Evolutionary conservation across 2,113 vertebrate species (phyloP), one percentile per base, ranked within the genome.

Genomic region (Scortum barcoo): DNA sequence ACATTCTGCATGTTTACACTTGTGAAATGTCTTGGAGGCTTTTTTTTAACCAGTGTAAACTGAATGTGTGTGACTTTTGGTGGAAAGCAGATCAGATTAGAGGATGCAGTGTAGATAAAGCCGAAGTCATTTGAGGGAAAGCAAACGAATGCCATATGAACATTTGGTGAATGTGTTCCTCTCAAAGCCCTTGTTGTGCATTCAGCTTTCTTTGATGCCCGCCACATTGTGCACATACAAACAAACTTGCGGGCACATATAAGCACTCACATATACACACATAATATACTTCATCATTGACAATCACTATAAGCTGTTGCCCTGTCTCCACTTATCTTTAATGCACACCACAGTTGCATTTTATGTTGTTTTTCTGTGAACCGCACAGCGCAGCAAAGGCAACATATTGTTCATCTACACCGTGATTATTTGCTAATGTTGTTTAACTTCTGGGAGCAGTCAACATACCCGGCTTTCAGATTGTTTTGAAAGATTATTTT

Each of bases 81-180:
- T 76, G 26, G 76, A 85, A 56, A 78, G 54, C 46, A 74, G 74
- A 87, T 88, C 83, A 87, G 90, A 91, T 87, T 62, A 73, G 80
- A 74, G 60, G 50, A 65, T 9, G 20, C 68, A 30, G 69, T 67
- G 78, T 3, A 85, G 88, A 90, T 91, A 78, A 92, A 91, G 60
- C 66, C 54, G 1, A 78, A 77, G 60, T 86, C 53, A 71, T 83
- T 89, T 78, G 79, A 83, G 65, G 33, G 30, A 22, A 83, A 87
- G 84, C 44, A 84, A 88, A 91, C 61, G 24, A 72, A 74, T 75
- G 74, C 85, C 90, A 89, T 50, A 69, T 86, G 89, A 87, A 73
- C 14, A 70, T 67, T 84, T 77, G 63, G 36, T 81, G 65, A 86
- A 81, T 79, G 30, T 65, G 63, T 71, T 72, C 10, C 67, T 57